Conservation (phyloP, 2,797 vertebrate species). For the Dendrocincla tyrannina region DNA sequence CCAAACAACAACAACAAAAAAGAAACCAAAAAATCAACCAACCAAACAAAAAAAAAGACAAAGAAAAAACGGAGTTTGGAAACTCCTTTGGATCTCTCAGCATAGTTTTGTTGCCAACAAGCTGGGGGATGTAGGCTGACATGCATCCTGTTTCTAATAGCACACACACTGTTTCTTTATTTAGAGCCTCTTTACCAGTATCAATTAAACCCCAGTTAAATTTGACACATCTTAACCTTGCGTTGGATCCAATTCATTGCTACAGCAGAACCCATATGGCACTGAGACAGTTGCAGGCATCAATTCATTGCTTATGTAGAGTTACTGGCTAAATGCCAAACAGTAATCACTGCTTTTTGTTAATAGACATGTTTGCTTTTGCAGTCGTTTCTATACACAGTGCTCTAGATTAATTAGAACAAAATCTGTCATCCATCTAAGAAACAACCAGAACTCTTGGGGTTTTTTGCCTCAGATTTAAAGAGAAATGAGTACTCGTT, state of each 20-base stretch:
- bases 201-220: constrained; percentile 94
- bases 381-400: constrained; percentile 82
- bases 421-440: constrained; percentile 81
- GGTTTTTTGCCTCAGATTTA: constrained; percentile 47
- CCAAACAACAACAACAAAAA: no score
- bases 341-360: constrained; percentile 83
- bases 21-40: no score
- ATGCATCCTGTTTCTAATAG: constrained; percentile 73
- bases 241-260: constrained; percentile 85
- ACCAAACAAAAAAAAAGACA: neutral
- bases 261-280: constrained; percentile 92
- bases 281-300: constrained; percentile 79
- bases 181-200: constrained; percentile 84
- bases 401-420: constrained; percentile 84
- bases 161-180: constrained; percentile 81
- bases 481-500: constrained; percentile 34
- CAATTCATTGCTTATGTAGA: constrained; percentile 82
- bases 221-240: constrained; percentile 91
- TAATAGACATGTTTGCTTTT: constrained; percentile 91
- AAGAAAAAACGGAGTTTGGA: constrained; percentile 65
- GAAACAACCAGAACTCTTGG: constrained; percentile 70
- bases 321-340: constrained; percentile 81
- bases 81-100: constrained; percentile 69
- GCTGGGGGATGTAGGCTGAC: constrained; percentile 68
- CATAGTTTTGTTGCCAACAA: constrained; percentile 68